These are phyloP conservation scores for Capitulum mitella DNA, from an alignment of 2,888 invertebrate genomes.

Conservation along the genomic window DNA sequence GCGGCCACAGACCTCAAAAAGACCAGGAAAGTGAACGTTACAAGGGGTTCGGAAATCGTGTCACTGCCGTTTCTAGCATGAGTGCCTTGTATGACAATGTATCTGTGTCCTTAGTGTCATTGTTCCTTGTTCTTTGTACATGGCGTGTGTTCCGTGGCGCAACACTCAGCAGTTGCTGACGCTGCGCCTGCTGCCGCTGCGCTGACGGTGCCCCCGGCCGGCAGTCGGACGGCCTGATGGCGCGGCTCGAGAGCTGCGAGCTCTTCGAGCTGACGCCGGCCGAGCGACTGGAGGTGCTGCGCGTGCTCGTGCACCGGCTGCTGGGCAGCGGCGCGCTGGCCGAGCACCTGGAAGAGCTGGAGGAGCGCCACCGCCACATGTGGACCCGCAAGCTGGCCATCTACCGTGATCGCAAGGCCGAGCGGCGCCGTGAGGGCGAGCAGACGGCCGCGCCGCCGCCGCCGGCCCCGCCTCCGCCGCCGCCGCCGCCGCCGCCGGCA, in stretches of 20 bases:
- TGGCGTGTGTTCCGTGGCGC: no score
- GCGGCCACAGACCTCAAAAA: no score
- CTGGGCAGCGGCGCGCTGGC: conserved; percentile 27
- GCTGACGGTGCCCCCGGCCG: background rate
- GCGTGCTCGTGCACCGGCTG: conserved; percentile 33
- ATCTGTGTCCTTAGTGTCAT: background rate
- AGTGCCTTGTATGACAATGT: no score
- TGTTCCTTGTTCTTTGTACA: background rate
- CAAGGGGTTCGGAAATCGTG: no score
- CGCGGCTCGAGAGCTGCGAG: conserved; percentile 32
- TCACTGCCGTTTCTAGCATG: no score
- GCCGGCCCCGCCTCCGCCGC: background rate
- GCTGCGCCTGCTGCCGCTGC: no score
- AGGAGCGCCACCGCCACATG: background rate
- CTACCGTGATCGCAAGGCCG: background rate
- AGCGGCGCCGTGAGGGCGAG: background rate
- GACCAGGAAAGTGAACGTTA: no score
- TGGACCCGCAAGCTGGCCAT: background rate
- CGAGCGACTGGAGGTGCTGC: conserved; percentile 32
- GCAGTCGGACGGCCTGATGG: conserved; percentile 32
- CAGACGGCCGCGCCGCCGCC: background rate
- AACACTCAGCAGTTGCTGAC: no score
- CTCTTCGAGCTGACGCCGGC: conserved; percentile 32
- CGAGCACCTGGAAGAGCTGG: background rate
- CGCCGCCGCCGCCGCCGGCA: background rate